These are phyloP conservation scores for Eucera pruinosa DNA, from an alignment of 2,888 invertebrate genomes.

Conservation along the genomic window DNA sequence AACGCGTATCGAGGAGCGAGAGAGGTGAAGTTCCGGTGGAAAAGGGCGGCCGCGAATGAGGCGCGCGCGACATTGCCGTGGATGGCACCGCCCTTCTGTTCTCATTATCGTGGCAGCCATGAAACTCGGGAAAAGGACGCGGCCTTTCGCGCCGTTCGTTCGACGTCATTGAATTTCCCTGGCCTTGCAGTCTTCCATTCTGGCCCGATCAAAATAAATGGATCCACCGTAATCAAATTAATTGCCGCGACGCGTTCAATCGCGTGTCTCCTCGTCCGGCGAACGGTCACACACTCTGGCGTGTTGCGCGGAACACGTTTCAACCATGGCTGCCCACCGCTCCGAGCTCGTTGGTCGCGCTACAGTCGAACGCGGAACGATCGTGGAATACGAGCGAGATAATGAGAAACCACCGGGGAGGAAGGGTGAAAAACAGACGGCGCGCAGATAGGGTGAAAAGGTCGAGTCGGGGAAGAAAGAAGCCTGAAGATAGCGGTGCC, in stretches of 20 bases:
- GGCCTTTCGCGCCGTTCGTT: conserved; percentile 11
- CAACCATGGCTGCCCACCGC: no score
- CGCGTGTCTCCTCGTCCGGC: not conserved
- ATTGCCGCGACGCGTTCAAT: conserved; percentile 33
- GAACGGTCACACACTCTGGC: no score
- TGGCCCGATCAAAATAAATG: conserved; percentile 17
- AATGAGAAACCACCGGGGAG: conserved; percentile 36
- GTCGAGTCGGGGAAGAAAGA: conserved; percentile 5
- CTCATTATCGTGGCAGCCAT: conserved; percentile 35
- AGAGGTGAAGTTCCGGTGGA: not conserved
- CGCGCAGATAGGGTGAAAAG: conserved; percentile 26
- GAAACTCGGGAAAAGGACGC: conserved; percentile 19
- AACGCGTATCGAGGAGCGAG: not conserved
- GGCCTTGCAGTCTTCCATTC: not conserved
- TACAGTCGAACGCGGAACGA: conserved; percentile 8
- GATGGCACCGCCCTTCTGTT: conserved; percentile 49
- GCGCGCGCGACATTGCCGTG: not conserved
- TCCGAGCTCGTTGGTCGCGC: no score
- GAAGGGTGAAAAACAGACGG: conserved; percentile 16
- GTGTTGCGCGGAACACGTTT: not conserved
- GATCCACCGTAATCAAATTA: conserved; percentile 33
- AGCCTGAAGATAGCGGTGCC: conserved; percentile 28
- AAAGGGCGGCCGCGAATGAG: conserved; percentile 2
- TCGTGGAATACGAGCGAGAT: conserved; percentile 32
- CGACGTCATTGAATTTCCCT: not conserved